Evolutionary conservation across 1,140 invertebrate species (phyloP).

Genomic region (Drosophila tropicalis): DNA sequence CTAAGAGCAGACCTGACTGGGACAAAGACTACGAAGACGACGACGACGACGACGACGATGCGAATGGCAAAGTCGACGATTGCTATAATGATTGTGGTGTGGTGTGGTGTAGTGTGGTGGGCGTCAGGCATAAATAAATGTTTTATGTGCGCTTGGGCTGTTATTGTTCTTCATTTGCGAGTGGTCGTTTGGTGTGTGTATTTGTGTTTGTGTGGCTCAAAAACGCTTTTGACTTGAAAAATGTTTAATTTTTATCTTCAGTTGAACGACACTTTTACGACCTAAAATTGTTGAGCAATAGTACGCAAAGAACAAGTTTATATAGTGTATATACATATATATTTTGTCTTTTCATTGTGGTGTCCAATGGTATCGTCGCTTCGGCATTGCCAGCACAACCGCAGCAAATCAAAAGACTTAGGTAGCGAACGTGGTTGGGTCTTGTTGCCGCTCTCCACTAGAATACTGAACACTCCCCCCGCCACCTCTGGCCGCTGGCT

Average conservation of each 20-base stretch:
- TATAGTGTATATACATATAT: background rate
- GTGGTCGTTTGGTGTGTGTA: slow-evolving; percentile 25
- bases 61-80: background rate
- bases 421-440: slow-evolving; percentile 46
- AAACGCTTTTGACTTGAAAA: slow-evolving; percentile 49
- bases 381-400: slow-evolving; percentile 27
- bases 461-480: too few species aligned
- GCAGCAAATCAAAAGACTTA: slow-evolving; percentile 61
- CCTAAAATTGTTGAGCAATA: slow-evolving; percentile 57
- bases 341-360: slow-evolving; percentile 1
- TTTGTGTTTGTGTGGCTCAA: slow-evolving; percentile 16
- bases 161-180: slow-evolving; percentile 69
- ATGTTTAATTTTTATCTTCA: slow-evolving; percentile 56
- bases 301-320: slow-evolving; percentile 45
- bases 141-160: slow-evolving; percentile 64
- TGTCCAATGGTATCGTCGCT: slow-evolving; percentile 27
- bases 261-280: slow-evolving; percentile 69
- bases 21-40: slow-evolving; percentile 27
- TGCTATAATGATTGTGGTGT: background rate
- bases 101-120: slow-evolving; percentile 40
- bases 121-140: slow-evolving; percentile 71
- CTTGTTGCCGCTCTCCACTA: background rate
- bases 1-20: slow-evolving; percentile 37
- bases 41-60: slow-evolving; percentile 17
- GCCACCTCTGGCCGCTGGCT: too few species aligned